These are phyloP conservation scores for Prosapia bicincta DNA, from an alignment of 2,888 invertebrate species.

Conservation along the genomic window DNA sequence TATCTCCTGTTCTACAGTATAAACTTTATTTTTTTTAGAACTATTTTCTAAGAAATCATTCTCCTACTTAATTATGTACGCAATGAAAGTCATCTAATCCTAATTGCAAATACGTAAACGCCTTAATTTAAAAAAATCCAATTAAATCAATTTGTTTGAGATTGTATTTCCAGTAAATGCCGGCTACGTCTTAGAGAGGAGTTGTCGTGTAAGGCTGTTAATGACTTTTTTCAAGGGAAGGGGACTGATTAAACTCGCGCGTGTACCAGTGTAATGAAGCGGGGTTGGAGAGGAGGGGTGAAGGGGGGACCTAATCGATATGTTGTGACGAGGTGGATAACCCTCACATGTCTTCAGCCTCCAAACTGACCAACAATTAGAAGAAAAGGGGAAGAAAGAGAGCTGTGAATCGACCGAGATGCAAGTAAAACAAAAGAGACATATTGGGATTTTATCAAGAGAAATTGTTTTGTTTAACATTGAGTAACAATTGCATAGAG, in stretches of 20 bases:
- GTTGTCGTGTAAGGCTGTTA: constrained; percentile 28
- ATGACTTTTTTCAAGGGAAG: constrained; percentile 26
- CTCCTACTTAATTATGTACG: too few relatives aligned
- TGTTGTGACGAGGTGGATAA: constrained; percentile 29
- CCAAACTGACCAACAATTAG: constrained; percentile 14
- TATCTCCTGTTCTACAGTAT: too few relatives aligned
- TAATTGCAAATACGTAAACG: too few relatives aligned
- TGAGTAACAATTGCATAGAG: too few relatives aligned
- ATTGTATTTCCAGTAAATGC: neutral
- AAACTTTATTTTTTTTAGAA: too few relatives aligned
- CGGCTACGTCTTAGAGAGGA: neutral
- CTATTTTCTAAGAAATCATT: too few relatives aligned
- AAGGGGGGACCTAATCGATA: constrained; percentile 20
- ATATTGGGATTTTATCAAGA: too few relatives aligned
- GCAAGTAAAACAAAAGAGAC: too few relatives aligned
- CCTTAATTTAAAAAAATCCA: neutral
- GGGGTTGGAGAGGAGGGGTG: constrained; percentile 4
- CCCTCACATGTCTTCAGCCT: constrained; percentile 23
- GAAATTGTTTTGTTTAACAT: too few relatives aligned
- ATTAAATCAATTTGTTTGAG: neutral
- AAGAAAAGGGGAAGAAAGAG: neutral
- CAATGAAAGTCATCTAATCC: too few relatives aligned
- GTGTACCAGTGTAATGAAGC: constrained; percentile 30
- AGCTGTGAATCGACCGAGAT: neutral
- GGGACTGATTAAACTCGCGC: constrained; percentile 30